Evolutionary conservation across 2,113 vertebrate species (phyloP), one percentile per base, ranked within the genome.

Genomic region (Hypomesus transpacificus): DNA sequence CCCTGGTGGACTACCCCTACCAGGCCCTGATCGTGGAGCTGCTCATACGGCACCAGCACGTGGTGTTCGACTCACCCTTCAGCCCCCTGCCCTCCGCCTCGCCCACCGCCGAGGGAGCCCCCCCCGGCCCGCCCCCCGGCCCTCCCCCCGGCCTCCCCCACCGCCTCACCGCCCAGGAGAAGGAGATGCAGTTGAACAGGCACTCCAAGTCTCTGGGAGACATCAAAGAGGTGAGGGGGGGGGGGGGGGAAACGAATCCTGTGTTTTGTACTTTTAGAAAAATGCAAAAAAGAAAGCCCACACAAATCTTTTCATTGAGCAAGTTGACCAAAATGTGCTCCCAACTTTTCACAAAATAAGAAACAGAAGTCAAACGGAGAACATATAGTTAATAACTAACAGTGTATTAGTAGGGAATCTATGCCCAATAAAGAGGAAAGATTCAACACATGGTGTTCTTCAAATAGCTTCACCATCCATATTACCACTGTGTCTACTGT

Each of bases 1-100:
- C 97, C 0, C 92, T 99, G 80, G 95, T 95, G 84, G 97, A 99
- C 82, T 99, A 99, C 82, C 96, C 97, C 3, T 93, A 95, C 66
- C 97, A 99, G 84, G 96, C 97, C 0, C 92, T 95, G 3, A 87
- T 97, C 1, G 94, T 99, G 28, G 96, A 98, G 84, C 92, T 99
- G 71, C 93, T 99, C 68, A 92, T 99, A 77, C 91, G 92, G 2
- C 92, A 96, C 80, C 97, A 95, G 69, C 89, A 94, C 76, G 95
- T 96, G 89, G 91, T 98, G 82, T 99, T 99, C 28, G 95, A 98
- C 56, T 81, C 92, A n/a, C 92, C 94, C 0, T 78, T 94, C 2
- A 92, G 94, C 79, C 92, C 93, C 9, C 79, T 93, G 51, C 68
- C 79, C 2, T 62, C 80, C 66, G 83, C 66, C 78, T 78, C 80